These are phyloP conservation scores for Beroe ovata DNA, from an alignment of 37 sponge, comb jelly and placozoan genomes.

Conservation along the genomic window DNA sequence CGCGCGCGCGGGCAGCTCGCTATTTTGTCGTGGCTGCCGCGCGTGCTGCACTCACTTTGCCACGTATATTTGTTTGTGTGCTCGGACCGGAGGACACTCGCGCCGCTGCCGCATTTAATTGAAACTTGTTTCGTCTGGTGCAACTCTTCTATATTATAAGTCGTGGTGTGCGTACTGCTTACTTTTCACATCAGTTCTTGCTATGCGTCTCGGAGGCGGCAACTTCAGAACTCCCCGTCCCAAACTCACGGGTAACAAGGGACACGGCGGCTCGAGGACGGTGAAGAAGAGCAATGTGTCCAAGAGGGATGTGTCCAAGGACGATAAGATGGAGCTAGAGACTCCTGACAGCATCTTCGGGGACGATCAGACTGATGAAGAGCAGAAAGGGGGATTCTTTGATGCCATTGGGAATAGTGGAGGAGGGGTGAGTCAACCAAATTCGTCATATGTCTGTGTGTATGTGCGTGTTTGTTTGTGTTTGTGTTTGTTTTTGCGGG, in stretches of 20 bases:
- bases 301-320: not conserved
- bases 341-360: constrained; percentile 20
- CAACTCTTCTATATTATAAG: not conserved
- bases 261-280: not conserved
- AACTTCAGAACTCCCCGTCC: not conserved
- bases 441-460: no score
- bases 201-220: not conserved
- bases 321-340: constrained; percentile 26
- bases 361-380: not conserved
- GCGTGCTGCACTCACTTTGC: not conserved
- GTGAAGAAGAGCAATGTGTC: not conserved
- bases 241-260: not conserved
- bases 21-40: not conserved
- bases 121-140: not conserved
- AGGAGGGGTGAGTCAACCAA: not conserved
- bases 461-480: no score
- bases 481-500: no score
- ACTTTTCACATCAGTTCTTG: no score
- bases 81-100: no score
- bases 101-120: not conserved
- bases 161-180: no score
- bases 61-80: not conserved
- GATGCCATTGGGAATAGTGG: not conserved
- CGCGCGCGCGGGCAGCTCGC: no score
- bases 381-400: not conserved